Evolutionary conservation across 2,113 vertebrate genomes (phyloP).

Genomic region (Monopterus albus): DNA sequence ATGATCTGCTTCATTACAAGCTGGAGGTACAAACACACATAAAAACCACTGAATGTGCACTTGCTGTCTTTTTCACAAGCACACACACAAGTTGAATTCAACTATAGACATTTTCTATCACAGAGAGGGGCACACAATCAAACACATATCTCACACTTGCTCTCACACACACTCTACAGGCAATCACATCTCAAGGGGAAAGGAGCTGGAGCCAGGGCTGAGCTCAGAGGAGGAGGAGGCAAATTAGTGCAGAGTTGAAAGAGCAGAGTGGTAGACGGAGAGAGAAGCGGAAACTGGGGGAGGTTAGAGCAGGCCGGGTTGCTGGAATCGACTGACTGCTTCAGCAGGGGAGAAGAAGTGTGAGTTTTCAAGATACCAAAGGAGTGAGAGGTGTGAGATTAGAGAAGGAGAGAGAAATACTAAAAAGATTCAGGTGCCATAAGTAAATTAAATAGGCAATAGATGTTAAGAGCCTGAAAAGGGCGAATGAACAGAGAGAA

Average conservation of each 20-base stretch:
- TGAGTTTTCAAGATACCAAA: constrained; percentile 26
- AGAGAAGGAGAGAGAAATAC: constrained; percentile 21
- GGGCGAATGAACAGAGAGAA: constrained; percentile 42
- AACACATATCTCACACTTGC: constrained; percentile 5
- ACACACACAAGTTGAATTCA: constrained; percentile 5
- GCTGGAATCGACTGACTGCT: constrained; percentile 21
- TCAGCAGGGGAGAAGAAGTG: constrained; percentile 10
- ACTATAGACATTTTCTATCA: constrained; percentile 9
- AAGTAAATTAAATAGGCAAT: constrained; percentile 32
- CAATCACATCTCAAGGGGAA: constrained; percentile 66
- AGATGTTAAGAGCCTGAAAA: constrained; percentile 42
- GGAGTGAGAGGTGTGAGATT: constrained; percentile 35
- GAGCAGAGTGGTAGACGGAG: constrained; percentile 60
- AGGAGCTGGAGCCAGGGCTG: constrained; percentile 53
- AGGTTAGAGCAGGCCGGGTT: constrained; percentile 20
- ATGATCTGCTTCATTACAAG: constrained; percentile 60
- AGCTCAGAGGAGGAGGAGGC: constrained; percentile 57
- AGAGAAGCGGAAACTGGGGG: constrained; percentile 15
- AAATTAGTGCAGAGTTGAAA: constrained; percentile 70
- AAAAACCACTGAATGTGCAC: constrained; percentile 11
- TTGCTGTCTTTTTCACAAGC: background rate
- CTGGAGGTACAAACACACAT: background rate
- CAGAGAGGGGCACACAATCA: constrained; percentile 39
- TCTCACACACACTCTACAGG: constrained; percentile 47
- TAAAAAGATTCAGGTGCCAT: constrained; percentile 40